Percentiles rank a stretch among this genome's conserved stretches.
Evolutionary conservation across 2,888 invertebrate genomes (phyloP).

Genomic region (Brenthis hecate): DNA sequence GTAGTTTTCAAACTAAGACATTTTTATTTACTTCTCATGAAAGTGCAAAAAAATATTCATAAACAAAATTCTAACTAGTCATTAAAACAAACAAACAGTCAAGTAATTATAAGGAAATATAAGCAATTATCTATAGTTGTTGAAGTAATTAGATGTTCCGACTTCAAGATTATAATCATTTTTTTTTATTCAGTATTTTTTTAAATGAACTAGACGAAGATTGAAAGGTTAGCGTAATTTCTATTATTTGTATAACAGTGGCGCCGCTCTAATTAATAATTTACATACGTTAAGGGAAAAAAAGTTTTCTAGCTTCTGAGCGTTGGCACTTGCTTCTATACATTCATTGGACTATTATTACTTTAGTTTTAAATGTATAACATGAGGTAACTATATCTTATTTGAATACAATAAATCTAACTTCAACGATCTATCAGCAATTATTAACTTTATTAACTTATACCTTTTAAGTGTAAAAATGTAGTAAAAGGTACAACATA

Average conservation of each 20-base stretch:
- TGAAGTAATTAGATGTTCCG: conserved; percentile 12
- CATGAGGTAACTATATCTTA: no score
- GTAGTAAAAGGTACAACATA: no score
- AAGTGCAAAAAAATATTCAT: not conserved
- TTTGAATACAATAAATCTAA: no score
- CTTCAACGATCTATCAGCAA: no score
- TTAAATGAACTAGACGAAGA: conserved; percentile 7
- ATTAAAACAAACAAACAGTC: conserved; percentile 7
- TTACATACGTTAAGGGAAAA: conserved; percentile 14
- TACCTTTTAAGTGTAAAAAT: no score
- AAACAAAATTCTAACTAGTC: not conserved
- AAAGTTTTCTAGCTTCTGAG: not conserved
- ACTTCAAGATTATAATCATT: not conserved
- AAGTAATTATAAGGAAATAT: not conserved
- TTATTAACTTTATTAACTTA: no score
- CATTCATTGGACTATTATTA: no score
- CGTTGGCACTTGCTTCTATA: conserved; percentile 1
- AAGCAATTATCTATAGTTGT: conserved; percentile 8
- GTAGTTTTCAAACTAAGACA: no score
- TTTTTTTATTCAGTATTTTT: conserved; percentile 3
- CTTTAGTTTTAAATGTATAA: no score
- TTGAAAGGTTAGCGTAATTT: conserved; percentile 7
- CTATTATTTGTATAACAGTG: conserved; percentile 3
- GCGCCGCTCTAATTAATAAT: conserved; percentile 11
- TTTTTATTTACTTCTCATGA: no score